Percentiles rank a stretch among this genome's conserved stretches.
Conservation (phyloP, 2,888 invertebrate species). For the Pandemis corylana region DNA sequence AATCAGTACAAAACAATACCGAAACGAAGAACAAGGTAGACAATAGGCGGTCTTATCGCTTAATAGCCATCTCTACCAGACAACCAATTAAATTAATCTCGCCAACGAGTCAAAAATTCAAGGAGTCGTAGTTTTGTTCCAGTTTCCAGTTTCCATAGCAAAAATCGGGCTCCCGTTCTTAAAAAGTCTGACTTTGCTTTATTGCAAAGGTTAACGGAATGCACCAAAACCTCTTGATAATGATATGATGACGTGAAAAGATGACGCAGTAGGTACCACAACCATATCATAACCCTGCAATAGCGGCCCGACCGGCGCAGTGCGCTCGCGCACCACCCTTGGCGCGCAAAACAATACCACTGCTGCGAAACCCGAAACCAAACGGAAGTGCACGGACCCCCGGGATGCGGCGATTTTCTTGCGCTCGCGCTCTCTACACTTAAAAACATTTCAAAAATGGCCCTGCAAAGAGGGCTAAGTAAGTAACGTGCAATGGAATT, state of each 20-base stretch:
- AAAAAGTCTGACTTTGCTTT: no score
- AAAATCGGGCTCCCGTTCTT: no score
- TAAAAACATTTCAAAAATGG: conserved; percentile 53
- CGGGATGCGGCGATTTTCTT: conserved; percentile 79
- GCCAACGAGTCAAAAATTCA: no score
- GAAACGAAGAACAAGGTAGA: no score
- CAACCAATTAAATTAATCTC: no score
- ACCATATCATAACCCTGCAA: not conserved
- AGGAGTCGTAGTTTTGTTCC: no score
- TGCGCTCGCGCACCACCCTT: conserved; percentile 62
- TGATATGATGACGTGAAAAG: not conserved
- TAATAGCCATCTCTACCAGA: no score
- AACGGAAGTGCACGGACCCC: conserved; percentile 82
- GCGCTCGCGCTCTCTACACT: conserved; percentile 69
- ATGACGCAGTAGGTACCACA: not conserved
- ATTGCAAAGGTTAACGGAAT: no score
- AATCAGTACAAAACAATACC: no score
- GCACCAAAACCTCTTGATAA: no score
- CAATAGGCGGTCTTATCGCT: no score
- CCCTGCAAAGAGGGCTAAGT: conserved; percentile 66
- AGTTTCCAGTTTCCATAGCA: no score
- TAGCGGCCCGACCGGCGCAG: conserved; percentile 29
- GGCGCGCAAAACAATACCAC: conserved; percentile 70
- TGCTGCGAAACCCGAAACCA: conserved; percentile 73
- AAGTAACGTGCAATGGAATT: conserved; percentile 64